A percentile compares a stretch with the other conserved stretches of the same genome.
These are phyloP conservation scores for Sarcophaga caerulescens DNA, from an alignment of 2,888 invertebrate genomes.

Conservation along the genomic window DNA sequence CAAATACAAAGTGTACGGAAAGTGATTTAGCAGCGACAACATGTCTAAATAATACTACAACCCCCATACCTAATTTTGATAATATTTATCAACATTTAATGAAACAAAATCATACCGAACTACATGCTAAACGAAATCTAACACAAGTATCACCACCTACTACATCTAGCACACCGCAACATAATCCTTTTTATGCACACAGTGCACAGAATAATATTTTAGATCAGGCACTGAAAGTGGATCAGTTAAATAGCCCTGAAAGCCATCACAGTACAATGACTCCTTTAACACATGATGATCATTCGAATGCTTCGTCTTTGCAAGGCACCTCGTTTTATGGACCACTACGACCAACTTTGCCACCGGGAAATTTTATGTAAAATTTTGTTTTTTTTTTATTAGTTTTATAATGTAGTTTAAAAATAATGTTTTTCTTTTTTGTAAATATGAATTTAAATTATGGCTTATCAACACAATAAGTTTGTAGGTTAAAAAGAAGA, in stretches of 20 bases:
- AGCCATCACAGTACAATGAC: constrained; percentile 61
- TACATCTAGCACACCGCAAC: constrained; percentile 4
- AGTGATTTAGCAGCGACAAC: constrained; percentile 13
- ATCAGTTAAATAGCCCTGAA: constrained; percentile 62
- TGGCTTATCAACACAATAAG: too few species aligned
- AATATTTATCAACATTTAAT: constrained; percentile 65
- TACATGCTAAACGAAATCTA: constrained; percentile 29
- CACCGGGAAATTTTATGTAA: constrained; percentile 55
- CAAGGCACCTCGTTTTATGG: constrained; percentile 59
- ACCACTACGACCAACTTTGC: constrained; percentile 47
- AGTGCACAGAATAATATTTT: constrained; percentile 18
- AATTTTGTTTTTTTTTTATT: background rate
- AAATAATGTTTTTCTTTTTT: too few species aligned
- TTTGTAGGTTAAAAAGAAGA: too few species aligned
- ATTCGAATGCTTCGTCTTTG: constrained; percentile 55
- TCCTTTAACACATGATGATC: constrained; percentile 58
- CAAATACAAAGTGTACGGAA: background rate
- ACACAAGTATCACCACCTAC: constrained; percentile 32
- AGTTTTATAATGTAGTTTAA: too few species aligned
- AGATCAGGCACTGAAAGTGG: constrained; percentile 21
- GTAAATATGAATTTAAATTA: too few species aligned
- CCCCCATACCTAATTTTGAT: constrained; percentile 61
- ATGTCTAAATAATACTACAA: background rate
- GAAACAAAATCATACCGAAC: constrained; percentile 55
- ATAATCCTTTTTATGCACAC: constrained; percentile 43